Evolutionary conservation across 2,888 invertebrate species (phyloP).

Genomic region (Perizoma flavofasciatum): DNA sequence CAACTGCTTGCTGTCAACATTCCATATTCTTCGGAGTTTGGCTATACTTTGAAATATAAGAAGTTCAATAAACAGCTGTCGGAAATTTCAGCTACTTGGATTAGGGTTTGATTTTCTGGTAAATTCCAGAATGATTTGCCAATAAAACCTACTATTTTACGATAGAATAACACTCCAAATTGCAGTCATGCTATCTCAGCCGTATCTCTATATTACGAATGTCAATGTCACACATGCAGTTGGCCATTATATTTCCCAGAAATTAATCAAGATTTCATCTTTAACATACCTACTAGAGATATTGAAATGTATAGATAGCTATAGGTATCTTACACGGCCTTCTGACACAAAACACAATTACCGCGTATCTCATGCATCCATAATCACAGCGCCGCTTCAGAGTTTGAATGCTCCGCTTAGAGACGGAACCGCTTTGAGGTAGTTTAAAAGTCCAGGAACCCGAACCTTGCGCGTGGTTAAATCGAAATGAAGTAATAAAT

Average conservation of each 20-base stretch:
- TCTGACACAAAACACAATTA: slow-evolving; percentile 19
- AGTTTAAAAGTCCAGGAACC: background rate
- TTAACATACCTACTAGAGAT: too few relatives aligned
- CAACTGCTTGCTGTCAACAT: slow-evolving; percentile 1
- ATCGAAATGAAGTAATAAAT: too few relatives aligned
- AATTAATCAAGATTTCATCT: too few relatives aligned
- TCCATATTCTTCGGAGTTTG: slow-evolving; percentile 8
- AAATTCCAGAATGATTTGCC: too few relatives aligned
- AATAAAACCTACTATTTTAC: too few relatives aligned
- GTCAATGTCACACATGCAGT: too few relatives aligned
- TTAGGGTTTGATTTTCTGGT: background rate
- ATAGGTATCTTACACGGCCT: background rate
- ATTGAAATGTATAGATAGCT: too few relatives aligned
- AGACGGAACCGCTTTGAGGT: slow-evolving; percentile 5
- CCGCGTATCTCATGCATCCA: slow-evolving; percentile 23
- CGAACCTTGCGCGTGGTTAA: too few relatives aligned
- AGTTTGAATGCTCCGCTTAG: background rate
- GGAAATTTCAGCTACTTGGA: background rate
- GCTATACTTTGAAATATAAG: slow-evolving; percentile 2
- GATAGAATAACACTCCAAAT: too few relatives aligned
- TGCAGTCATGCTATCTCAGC: too few relatives aligned
- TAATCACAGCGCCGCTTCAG: slow-evolving; percentile 7
- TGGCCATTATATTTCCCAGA: too few relatives aligned
- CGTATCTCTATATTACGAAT: too few relatives aligned
- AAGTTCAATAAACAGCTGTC: background rate